Evolutionary conservation across 2,888 invertebrate species (phyloP), one percentile per base, ranked within the genome.

Genomic region (Nomada fucata): DNA sequence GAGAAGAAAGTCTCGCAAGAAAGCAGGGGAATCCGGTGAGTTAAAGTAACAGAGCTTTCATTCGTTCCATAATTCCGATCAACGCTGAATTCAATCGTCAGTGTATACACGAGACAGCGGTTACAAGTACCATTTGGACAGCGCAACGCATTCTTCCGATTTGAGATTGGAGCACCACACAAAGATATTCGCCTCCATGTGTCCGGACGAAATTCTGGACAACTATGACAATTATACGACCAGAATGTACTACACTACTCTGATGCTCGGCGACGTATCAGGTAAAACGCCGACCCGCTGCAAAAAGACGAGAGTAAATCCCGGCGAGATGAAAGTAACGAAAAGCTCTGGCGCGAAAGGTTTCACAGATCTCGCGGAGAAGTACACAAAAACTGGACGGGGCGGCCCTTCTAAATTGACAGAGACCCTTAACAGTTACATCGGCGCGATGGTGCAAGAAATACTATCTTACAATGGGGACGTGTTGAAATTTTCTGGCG

Each of bases 381-480:
- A 95, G 75, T 97, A 96, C 89, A 96, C 96, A 29, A 95, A 95
- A 88, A 94, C 95, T 2, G 96, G 96, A 0, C 95, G 95, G 84
- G 96, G 96, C 1, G 97, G 97, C 0, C 96, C 96, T 0, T 96
- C 97, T 5, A 95, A 96, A 75, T 93, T 97, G 60, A 96, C 96
- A 0, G 95, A 96, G 90, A 96, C 96, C 0, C 92, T 97, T 7
- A 96, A 97, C 93, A 95, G 95, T 2, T 97, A 96, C 91, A 96
- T 97, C 85, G 96, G 96, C 0, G 95, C 96, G 0, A 96, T 97
- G 95, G 96, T 96, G 0, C 96, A 96, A 89, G 96, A 96, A 91
- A 96, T 96, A 79, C 91, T 96, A 47, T 95, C 95, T 0, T 95
- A 95, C 84, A 95, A 95, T 70, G 96, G 96, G 0, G 96, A 96